A percentile compares a stretch with the other conserved stretches of the same genome.
Conservation (phyloP, 2,113 vertebrate genomes). For the Aramus guarauna region DNA sequence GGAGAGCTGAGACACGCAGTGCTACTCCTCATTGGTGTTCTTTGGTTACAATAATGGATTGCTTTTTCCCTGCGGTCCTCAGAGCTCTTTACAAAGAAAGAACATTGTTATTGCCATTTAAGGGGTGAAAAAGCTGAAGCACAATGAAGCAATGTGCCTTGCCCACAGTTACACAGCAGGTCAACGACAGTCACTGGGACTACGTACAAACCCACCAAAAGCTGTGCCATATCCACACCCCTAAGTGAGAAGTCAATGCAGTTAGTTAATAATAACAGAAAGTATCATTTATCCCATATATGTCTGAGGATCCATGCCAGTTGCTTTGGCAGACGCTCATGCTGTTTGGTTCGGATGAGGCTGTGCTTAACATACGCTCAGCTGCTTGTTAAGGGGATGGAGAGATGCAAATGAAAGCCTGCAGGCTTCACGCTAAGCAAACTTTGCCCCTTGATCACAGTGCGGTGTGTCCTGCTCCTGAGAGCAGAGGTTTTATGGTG, state of each 20-base stretch:
- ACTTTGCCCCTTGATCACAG: not conserved
- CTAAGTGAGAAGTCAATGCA: not conserved
- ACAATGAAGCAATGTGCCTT: not conserved
- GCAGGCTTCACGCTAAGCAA: not conserved
- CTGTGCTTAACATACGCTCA: not conserved
- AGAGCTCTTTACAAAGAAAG: not conserved
- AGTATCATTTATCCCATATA: not conserved
- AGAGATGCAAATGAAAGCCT: constrained; percentile 1
- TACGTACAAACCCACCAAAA: not conserved
- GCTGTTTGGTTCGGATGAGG: not conserved
- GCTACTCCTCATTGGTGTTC: not conserved
- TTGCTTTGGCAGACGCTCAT: not conserved
- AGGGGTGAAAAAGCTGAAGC: not conserved
- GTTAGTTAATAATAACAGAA: not conserved
- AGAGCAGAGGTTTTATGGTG: not conserved
- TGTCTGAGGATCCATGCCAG: not conserved
- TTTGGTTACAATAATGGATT: not conserved
- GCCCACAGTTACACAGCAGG: not conserved
- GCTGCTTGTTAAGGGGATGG: not conserved
- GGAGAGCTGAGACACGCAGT: not conserved
- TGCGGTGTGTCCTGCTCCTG: not conserved
- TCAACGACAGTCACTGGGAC: not conserved
- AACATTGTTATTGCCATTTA: not conserved
- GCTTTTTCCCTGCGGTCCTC: not conserved
- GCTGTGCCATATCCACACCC: not conserved